Conservation (phyloP, 2,797 vertebrate genomes). For the Microhierax caerulescens region DNA sequence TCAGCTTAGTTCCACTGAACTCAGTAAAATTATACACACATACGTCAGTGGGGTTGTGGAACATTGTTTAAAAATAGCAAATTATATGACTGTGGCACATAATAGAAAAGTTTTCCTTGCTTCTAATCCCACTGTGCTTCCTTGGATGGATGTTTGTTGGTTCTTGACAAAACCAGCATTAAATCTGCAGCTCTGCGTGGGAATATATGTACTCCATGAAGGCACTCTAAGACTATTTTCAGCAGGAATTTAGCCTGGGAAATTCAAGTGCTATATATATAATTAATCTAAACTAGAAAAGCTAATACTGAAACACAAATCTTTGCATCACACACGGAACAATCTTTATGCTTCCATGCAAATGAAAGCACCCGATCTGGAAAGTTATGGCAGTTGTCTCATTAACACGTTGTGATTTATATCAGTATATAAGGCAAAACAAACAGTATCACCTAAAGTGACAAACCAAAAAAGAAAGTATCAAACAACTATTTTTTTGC, state of each 20-base stretch:
- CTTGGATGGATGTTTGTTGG: not conserved
- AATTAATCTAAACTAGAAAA: not conserved
- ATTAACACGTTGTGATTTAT: not conserved
- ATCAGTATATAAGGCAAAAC: not conserved
- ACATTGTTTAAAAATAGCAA: not conserved
- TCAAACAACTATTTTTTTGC: not conserved
- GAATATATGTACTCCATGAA: not conserved
- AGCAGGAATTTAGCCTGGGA: not conserved
- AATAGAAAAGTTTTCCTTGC: not conserved
- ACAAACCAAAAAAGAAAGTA: not conserved
- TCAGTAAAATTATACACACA: not conserved
- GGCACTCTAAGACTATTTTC: not conserved
- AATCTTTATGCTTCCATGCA: not conserved
- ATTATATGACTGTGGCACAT: not conserved
- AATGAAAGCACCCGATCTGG: not conserved
- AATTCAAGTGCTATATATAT: not conserved
- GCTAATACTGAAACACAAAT: not conserved
- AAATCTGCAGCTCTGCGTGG: not conserved
- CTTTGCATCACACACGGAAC: not conserved
- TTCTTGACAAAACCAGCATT: not conserved
- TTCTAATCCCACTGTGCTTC: not conserved
- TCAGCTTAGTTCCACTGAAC: not conserved
- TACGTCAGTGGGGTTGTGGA: not conserved
- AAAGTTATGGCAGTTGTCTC: not conserved
- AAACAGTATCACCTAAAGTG: not conserved